Conservation (phyloP, 2,888 invertebrate species). For the Ophonus ardosiacus region DNA sequence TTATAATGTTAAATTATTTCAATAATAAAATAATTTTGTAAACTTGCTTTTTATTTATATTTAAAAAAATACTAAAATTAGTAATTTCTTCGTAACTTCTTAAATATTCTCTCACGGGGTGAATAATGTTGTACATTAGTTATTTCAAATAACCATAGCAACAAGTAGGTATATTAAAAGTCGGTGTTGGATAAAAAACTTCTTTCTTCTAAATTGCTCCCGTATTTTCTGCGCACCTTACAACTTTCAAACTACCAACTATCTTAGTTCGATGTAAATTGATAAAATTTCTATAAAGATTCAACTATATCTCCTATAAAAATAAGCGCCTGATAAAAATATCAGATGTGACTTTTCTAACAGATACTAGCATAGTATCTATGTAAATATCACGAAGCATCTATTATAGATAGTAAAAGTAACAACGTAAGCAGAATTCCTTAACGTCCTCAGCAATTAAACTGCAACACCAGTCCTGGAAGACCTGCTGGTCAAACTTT, state of each 20-base stretch:
- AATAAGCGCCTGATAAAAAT: constrained; percentile 57
- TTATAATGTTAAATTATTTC: too few relatives aligned
- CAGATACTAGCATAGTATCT: constrained; percentile 54
- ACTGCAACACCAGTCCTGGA: constrained; percentile 55
- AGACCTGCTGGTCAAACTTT: constrained; percentile 48
- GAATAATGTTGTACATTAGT: too few relatives aligned
- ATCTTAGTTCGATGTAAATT: constrained; percentile 50
- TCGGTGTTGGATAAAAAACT: not conserved
- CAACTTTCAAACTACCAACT: not conserved
- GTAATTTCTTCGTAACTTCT: too few relatives aligned
- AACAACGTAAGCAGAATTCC: constrained; percentile 35
- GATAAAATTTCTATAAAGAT: constrained; percentile 60
- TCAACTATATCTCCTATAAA: constrained; percentile 58
- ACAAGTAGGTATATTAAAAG: too few relatives aligned
- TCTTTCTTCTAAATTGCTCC: constrained; percentile 12
- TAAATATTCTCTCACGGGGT: too few relatives aligned
- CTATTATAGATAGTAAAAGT: constrained; percentile 54
- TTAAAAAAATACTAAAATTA: too few relatives aligned
- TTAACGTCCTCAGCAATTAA: constrained; percentile 28
- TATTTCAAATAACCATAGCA: too few relatives aligned
- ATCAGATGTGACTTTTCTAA: constrained; percentile 42
- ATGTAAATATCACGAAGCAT: constrained; percentile 50
- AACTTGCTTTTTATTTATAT: too few relatives aligned
- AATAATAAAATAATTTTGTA: too few relatives aligned
- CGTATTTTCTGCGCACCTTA: not conserved